phyloP scores from a whole-genome alignment of 2,797 vertebrate species.

The Picus viridis region DNA sequence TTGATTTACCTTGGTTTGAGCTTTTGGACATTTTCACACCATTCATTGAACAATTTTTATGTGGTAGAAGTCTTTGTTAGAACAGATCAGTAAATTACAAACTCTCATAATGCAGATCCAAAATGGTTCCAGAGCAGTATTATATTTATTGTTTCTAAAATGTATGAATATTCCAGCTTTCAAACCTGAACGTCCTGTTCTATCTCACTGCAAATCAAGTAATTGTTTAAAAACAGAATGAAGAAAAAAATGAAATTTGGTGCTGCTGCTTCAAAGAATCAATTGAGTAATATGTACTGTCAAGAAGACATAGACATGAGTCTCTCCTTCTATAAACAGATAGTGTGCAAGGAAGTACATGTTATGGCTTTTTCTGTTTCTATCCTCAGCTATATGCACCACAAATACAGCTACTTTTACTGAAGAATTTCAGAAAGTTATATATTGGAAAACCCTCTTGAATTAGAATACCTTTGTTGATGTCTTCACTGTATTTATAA shows the following conservation, averaged over 20 bases:
- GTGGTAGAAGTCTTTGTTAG: no score
- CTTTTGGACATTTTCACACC: background rate
- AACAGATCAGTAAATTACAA: background rate
- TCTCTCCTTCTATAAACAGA: conserved; percentile 14
- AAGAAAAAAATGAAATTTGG: background rate
- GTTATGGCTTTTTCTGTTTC: background rate
- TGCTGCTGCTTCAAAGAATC: background rate
- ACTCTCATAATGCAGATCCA: background rate
- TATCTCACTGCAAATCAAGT: background rate
- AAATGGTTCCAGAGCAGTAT: background rate
- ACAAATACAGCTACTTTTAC: background rate
- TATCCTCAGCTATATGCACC: background rate
- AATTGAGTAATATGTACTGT: background rate
- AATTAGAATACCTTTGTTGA: conserved; percentile 4
- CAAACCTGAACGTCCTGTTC: background rate
- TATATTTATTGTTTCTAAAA: background rate
- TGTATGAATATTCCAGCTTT: background rate
- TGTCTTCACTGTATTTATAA: background rate
- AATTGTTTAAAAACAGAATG: background rate
- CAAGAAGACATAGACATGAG: accelerated
- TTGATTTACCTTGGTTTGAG: background rate
- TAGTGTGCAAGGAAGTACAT: background rate
- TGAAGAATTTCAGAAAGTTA: background rate
- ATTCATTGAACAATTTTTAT: no score
- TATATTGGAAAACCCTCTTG: background rate